Conservation (phyloP, 2,888 invertebrate genomes). For the Mythimna vitellina region DNA sequence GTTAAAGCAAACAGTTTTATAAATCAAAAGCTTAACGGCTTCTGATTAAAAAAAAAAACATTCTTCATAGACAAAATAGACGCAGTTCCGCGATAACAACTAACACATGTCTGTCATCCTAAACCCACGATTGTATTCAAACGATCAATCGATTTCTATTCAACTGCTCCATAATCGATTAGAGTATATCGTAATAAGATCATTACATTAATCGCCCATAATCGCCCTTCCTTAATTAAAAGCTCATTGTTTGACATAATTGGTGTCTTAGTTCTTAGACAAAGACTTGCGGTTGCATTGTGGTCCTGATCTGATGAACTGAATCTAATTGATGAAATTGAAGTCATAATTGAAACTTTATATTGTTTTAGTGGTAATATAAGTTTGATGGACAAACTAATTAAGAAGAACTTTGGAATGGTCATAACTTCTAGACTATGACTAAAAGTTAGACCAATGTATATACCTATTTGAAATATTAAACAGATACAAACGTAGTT, state of each 20-base stretch:
- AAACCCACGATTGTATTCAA: conserved; percentile 24
- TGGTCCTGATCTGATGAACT: conserved; percentile 19
- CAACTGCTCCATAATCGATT: conserved; percentile 32
- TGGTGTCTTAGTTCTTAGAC: conserved; percentile 38
- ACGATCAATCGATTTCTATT: conserved; percentile 38
- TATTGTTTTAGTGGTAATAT: neutral
- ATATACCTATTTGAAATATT: neutral
- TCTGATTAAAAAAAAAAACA: too few species aligned
- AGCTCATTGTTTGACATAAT: conserved; percentile 50
- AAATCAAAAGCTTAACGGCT: too few species aligned
- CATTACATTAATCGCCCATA: conserved; percentile 31
- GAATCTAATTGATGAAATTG: conserved; percentile 10
- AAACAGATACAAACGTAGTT: neutral
- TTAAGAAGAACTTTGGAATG: neutral
- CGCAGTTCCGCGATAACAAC: neutral
- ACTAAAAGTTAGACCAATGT: neutral
- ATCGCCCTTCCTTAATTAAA: conserved; percentile 39
- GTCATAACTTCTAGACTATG: neutral
- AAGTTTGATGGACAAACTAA: neutral
- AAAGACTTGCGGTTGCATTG: conserved; percentile 45
- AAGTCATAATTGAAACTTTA: conserved; percentile 17
- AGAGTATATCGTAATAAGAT: conserved; percentile 41
- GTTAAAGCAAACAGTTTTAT: too few species aligned
- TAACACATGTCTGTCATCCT: neutral
- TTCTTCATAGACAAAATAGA: neutral